These are phyloP conservation scores for Bellardia bayeri DNA, from an alignment of 2,888 invertebrate species.

Conservation along the genomic window DNA sequence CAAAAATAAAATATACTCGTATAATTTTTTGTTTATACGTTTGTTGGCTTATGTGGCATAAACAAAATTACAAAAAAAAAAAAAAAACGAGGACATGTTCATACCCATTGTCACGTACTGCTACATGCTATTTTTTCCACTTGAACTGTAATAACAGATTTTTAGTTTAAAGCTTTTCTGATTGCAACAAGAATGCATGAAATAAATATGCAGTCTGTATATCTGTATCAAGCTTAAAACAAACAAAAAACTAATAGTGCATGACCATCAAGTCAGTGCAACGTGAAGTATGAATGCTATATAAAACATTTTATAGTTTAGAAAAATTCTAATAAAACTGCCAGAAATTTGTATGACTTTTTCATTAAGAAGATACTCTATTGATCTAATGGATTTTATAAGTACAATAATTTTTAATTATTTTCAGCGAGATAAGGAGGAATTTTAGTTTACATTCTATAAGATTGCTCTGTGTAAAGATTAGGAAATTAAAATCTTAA, in stretches of 20 bases:
- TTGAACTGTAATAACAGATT: conserved; percentile 53
- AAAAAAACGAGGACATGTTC: background rate
- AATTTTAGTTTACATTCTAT: no score
- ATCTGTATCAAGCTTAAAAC: background rate
- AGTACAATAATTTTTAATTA: no score
- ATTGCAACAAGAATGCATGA: background rate
- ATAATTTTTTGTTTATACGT: background rate
- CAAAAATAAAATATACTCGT: background rate
- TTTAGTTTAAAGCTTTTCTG: background rate
- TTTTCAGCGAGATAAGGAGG: no score
- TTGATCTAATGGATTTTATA: no score
- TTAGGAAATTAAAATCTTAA: no score
- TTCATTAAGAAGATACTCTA: no score
- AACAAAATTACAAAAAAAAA: background rate
- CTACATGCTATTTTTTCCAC: conserved; percentile 49
- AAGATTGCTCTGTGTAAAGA: no score
- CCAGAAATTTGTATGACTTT: no score
- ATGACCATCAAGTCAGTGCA: no score
- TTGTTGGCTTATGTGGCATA: background rate
- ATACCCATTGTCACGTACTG: conserved; percentile 51
- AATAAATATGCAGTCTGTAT: background rate
- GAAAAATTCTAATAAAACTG: no score
- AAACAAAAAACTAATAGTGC: background rate
- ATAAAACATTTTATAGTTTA: no score
- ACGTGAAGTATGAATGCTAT: no score